These are phyloP conservation scores for Bhutanitis thaidina DNA, from an alignment of 2,888 invertebrate species.

Conservation along the genomic window DNA sequence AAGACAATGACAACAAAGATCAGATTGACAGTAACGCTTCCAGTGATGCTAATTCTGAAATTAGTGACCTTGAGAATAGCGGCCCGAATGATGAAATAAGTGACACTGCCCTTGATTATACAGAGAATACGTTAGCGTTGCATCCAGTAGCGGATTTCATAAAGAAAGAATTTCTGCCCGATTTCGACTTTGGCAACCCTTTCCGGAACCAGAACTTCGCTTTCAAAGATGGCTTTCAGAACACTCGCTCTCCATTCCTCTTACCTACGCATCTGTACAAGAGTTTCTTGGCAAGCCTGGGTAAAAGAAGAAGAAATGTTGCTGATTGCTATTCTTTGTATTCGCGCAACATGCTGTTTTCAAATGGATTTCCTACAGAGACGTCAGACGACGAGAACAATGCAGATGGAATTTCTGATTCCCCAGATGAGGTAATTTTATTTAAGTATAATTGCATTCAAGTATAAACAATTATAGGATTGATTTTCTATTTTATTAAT, in stretches of 20 bases:
- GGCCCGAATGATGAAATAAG: slow-evolving; percentile 50
- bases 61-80: slow-evolving; percentile 66
- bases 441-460: too few species aligned
- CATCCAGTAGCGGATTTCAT: slow-evolving; percentile 73
- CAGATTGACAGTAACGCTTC: slow-evolving; percentile 56
- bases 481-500: too few species aligned
- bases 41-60: slow-evolving; percentile 65
- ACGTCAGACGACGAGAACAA: slow-evolving; percentile 68
- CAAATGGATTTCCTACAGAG: slow-evolving; percentile 63
- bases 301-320: slow-evolving; percentile 67
- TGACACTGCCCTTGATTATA: slow-evolving; percentile 58
- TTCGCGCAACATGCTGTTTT: slow-evolving; percentile 79
- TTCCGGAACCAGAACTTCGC: slow-evolving; percentile 62
- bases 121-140: slow-evolving; percentile 58
- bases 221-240: slow-evolving; percentile 65
- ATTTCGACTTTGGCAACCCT: slow-evolving; percentile 65
- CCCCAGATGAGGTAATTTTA: slow-evolving; percentile 73
- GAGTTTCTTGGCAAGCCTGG: slow-evolving; percentile 85
- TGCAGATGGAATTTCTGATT: slow-evolving; percentile 62
- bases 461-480: too few species aligned
- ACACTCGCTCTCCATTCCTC: slow-evolving; percentile 75
- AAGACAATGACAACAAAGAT: slow-evolving; percentile 50
- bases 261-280: slow-evolving; percentile 89
- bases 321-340: slow-evolving; percentile 71
- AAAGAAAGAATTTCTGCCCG: slow-evolving; percentile 73